Conservation (phyloP, 1,140 invertebrate species). For the Epicauta chinensis region DNA sequence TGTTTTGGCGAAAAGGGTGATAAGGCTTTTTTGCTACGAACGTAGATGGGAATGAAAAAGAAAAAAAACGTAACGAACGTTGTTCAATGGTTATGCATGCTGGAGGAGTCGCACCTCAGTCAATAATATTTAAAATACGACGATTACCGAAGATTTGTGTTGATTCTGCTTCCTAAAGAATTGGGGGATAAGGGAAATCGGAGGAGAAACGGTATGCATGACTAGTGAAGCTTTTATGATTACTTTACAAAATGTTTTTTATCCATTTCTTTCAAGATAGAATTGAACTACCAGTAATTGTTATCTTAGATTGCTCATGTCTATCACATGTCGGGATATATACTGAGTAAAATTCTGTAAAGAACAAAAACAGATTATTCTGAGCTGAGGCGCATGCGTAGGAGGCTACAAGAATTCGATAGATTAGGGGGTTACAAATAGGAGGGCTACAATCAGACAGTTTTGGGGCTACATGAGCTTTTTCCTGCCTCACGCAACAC, state of each 20-base stretch:
- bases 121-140: slow-evolving; percentile 36
- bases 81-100: slow-evolving; percentile 33
- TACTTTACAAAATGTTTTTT: slow-evolving; percentile 31
- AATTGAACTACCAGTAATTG: slow-evolving; percentile 23
- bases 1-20: slow-evolving; percentile 16
- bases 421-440: too few species aligned
- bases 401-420: too few species aligned
- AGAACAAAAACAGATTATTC: slow-evolving; percentile 1
- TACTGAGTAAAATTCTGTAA: slow-evolving; percentile 21
- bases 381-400: too few species aligned
- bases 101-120: slow-evolving; percentile 31
- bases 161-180: slow-evolving; percentile 11
- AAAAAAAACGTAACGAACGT: slow-evolving; percentile 25
- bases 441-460: too few species aligned
- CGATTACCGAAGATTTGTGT: slow-evolving; percentile 29
- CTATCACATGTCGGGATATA: slow-evolving; percentile 5
- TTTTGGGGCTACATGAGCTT: too few species aligned
- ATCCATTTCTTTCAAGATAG: slow-evolving; percentile 25
- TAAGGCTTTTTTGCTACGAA: slow-evolving; percentile 3
- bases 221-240: slow-evolving; percentile 29
- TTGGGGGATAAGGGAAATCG: slow-evolving; percentile 26
- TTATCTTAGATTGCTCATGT: slow-evolving; percentile 31
- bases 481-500: slow-evolving; percentile 24
- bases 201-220: slow-evolving; percentile 32
- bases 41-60: slow-evolving; percentile 24